Conservation (phyloP, 2,797 vertebrate species). For the Phoeniculus purpureus region DNA sequence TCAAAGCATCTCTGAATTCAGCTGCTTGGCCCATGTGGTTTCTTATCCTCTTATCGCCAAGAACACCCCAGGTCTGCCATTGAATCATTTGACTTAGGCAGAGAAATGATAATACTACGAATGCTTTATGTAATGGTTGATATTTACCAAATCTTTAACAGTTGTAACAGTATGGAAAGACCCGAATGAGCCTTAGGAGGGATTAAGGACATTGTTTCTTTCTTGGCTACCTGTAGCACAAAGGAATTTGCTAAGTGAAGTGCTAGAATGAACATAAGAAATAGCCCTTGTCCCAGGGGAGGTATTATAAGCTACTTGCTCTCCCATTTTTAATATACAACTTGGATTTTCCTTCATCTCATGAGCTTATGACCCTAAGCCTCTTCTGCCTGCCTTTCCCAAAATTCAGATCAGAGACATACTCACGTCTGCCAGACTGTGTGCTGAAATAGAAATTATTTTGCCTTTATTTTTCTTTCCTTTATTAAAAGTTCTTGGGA, state of each 20-base stretch:
- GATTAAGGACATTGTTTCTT: background rate
- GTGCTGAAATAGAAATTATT: background rate
- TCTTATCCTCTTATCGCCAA: background rate
- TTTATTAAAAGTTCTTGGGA: background rate
- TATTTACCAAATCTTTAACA: background rate
- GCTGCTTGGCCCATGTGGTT: background rate
- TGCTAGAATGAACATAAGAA: background rate
- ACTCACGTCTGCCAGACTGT: background rate
- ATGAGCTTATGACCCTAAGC: background rate
- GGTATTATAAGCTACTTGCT: background rate
- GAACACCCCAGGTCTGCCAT: background rate
- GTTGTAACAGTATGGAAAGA: background rate
- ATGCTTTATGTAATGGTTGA: background rate
- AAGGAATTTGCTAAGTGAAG: background rate
- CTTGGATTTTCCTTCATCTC: background rate
- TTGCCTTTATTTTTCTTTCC: background rate
- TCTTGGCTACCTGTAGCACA: background rate
- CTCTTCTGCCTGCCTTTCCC: background rate
- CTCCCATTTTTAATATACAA: background rate
- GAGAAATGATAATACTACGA: background rate
- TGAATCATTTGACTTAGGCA: background rate
- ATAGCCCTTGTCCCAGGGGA: background rate
- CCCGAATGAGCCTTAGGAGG: background rate
- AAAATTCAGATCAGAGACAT: background rate
- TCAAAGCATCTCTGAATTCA: background rate